Evolutionary conservation across 2,888 invertebrate genomes (phyloP), one percentile per base, ranked within the genome.

Genomic region (Stramonita haemastoma): DNA sequence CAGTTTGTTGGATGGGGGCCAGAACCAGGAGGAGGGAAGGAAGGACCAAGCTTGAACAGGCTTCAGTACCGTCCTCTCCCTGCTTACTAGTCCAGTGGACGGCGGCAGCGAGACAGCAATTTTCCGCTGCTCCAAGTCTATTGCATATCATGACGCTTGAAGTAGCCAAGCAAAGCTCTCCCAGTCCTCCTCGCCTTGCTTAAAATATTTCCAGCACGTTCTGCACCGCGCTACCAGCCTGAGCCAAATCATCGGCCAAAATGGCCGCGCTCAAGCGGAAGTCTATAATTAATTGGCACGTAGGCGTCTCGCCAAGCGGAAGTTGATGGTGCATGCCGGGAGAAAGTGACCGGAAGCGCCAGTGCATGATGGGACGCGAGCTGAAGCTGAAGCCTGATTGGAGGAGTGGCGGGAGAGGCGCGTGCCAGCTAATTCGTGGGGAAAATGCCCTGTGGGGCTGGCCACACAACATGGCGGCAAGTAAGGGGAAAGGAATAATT

Each of bases 231-330:
- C 15, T 60, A 79, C 60, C 83, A 66, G 32, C 83, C 60, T 22
- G 83, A 36, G 83, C 34, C n/a, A 88, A 88, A 88, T 88, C 57
- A 88, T 88, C 83, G 83, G 88, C 83, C 88, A 83, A 88, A 88
- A 88, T 88, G 88, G 88, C 57, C 46, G 60, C 88, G 88, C 88
- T 83, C 81, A 83, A 29, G 88, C 88, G 88, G 88, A 88, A 88
- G 32, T 88, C 56, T 88, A 88, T 83, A 88, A 88, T 88, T 66
- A 88, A 88, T 88, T 81, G 88, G 83, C 88, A 88, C 88, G 88
- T 83, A 88, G 79, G 88, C 88, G 88, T 81, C 29, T 88, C 83
- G 83, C 83, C 88, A 36, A 83, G 81, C 88, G 57, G 88, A 88
- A 60, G 83, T 60, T 66, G 66, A 87, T 87, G 87, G 73, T 87